These are phyloP conservation scores for Zygothrica quintamaculata DNA, from an alignment of 2,888 invertebrate genomes.

Conservation along the genomic window DNA sequence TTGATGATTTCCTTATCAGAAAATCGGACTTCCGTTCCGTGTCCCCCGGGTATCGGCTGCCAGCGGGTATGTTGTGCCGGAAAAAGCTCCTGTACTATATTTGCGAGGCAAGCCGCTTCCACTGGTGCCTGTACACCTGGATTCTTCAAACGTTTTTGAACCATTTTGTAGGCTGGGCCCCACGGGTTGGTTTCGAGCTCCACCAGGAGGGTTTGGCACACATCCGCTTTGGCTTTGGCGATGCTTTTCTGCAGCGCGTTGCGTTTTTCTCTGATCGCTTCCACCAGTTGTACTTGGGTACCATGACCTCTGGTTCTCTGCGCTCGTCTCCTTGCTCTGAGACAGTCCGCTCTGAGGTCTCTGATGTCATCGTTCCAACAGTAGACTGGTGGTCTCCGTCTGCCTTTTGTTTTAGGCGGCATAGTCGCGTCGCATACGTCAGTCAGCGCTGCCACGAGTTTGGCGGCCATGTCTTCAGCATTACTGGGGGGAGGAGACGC, in stretches of 20 bases:
- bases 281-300: background rate
- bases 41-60: conserved; percentile 1
- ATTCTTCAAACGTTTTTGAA: background rate
- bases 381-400: conserved; percentile 3
- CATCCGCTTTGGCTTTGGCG: background rate
- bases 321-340: background rate
- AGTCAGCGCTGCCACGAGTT: background rate
- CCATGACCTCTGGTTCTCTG: conserved; percentile 4
- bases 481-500: too few relatives aligned
- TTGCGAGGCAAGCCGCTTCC: background rate
- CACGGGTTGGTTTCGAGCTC: background rate
- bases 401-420: background rate
- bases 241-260: background rate
- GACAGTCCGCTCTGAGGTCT: conserved; percentile 2
- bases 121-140: background rate
- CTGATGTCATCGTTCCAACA: background rate
- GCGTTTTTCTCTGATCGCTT: background rate
- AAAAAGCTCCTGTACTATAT: background rate
- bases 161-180: background rate
- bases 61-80: background rate
- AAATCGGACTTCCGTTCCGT: too few relatives aligned
- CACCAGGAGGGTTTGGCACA: background rate
- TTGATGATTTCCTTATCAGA: background rate
- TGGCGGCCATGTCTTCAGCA: background rate
- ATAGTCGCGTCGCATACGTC: background rate